Evolutionary conservation across 2,888 invertebrate genomes (phyloP).

Genomic region (Caenorhabditis sinica): DNA sequence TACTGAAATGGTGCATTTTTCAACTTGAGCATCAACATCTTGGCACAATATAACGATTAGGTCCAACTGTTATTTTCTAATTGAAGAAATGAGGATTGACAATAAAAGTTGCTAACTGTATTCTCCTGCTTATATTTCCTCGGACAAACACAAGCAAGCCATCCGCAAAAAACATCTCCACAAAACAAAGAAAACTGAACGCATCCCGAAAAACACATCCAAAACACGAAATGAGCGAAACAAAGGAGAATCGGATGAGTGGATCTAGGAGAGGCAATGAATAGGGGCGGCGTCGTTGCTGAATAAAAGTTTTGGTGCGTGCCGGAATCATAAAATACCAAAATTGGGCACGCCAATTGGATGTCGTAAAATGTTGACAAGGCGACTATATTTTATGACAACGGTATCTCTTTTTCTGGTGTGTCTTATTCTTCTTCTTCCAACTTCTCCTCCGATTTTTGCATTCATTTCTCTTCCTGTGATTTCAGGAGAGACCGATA

Average conservation of each 20-base stretch:
- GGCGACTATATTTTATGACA: slow-evolving; percentile 68
- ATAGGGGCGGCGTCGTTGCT: slow-evolving; percentile 1
- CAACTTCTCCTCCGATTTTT: slow-evolving; percentile 15
- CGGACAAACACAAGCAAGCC: too few relatives aligned
- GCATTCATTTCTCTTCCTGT: neutral
- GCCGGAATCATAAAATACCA: slow-evolving; percentile 62
- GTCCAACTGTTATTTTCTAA: too few relatives aligned
- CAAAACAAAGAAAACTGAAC: neutral
- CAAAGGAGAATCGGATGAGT: neutral
- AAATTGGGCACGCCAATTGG: slow-evolving; percentile 67
- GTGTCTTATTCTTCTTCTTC: neutral
- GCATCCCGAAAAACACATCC: neutral
- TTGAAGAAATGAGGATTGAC: too few relatives aligned
- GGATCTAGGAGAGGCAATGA: slow-evolving; percentile 14
- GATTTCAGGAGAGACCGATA: slow-evolving; percentile 63
- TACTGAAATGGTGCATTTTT: too few relatives aligned
- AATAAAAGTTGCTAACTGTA: too few relatives aligned
- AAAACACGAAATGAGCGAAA: slow-evolving; percentile 23
- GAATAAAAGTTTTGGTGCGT: slow-evolving; percentile 57
- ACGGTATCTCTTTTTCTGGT: slow-evolving; percentile 35
- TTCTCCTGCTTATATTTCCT: too few relatives aligned
- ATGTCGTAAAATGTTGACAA: slow-evolving; percentile 69
- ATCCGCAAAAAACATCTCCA: too few relatives aligned
- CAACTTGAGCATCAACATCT: too few relatives aligned
- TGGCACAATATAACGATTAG: too few relatives aligned